Evolutionary conservation across 2,797 vertebrate species (phyloP).

Genomic region (Chaenodraco wilsoni): DNA sequence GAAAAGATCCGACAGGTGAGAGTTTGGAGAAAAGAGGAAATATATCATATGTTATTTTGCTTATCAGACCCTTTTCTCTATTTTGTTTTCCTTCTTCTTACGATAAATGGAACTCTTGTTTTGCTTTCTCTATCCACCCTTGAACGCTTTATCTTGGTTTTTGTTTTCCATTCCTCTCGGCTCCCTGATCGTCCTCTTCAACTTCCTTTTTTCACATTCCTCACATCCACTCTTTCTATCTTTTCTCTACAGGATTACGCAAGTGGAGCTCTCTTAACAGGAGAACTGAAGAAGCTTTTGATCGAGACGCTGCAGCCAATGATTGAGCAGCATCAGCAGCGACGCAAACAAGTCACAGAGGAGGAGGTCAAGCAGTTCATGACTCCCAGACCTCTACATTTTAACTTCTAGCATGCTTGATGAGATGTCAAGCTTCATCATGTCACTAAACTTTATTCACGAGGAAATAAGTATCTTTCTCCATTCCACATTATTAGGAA

Average conservation of each 20-base stretch:
- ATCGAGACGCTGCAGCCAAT: slow-evolving; percentile 95
- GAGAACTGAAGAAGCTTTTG: slow-evolving; percentile 94
- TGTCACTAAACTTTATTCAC: slow-evolving; percentile 13
- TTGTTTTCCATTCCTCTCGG: slow-evolving; percentile 1
- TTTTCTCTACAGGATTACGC: slow-evolving; percentile 87
- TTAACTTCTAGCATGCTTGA: slow-evolving; percentile 80
- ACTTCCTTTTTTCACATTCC: not conserved
- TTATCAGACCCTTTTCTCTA: not conserved
- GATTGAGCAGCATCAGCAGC: slow-evolving; percentile 91
- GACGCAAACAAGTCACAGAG: slow-evolving; percentile 90
- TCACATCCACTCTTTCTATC: not conserved
- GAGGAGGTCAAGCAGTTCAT: slow-evolving; percentile 91
- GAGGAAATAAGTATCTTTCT: slow-evolving; percentile 11
- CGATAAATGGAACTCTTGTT: not conserved
- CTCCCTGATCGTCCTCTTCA: not conserved
- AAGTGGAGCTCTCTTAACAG: slow-evolving; percentile 92
- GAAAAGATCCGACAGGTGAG: slow-evolving; percentile 94
- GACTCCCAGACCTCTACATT: slow-evolving; percentile 90
- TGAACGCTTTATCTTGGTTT: not conserved
- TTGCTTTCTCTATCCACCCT: not conserved
- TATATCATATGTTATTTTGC: not conserved
- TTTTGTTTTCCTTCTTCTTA: not conserved
- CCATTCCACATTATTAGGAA: slow-evolving; percentile 5
- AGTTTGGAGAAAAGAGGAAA: not conserved
- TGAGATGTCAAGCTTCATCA: not conserved